Conservation (phyloP, 2,113 vertebrate species). For the Rhinopomastus cyanomelas region DNA sequence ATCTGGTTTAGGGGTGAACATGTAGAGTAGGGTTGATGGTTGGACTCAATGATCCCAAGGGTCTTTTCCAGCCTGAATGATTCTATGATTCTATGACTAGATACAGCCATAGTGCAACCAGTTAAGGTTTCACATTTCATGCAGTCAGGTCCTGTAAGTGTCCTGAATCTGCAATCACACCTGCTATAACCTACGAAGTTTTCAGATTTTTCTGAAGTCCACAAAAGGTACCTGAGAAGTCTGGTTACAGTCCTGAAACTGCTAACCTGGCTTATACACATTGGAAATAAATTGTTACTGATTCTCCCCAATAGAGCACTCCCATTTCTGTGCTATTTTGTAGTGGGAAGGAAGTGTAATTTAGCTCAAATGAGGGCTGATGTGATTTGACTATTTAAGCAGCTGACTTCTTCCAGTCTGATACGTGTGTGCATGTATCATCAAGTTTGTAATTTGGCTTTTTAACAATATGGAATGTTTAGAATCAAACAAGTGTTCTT, state of each 20-base stretch:
- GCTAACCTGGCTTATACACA: neutral
- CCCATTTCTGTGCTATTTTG: neutral
- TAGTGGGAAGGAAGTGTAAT: neutral
- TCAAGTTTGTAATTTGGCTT: neutral
- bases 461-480: neutral
- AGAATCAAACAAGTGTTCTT: neutral
- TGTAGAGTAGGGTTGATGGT: no score
- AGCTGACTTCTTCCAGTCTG: neutral
- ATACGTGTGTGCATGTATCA: neutral
- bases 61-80: no score
- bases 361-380: neutral
- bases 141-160: neutral
- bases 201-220: neutral
- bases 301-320: rapidly evolving
- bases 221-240: neutral
- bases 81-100: no score
- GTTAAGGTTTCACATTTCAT: neutral
- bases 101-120: neutral
- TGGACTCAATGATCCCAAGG: no score
- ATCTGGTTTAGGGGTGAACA: no score
- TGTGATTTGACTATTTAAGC: neutral
- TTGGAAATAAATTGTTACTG: neutral
- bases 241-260: neutral
- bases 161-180: neutral
- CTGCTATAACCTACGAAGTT: neutral